phyloP scores from a whole-genome alignment of 2,797 vertebrate genomes.

The Amblyopsis hoosieri region DNA sequence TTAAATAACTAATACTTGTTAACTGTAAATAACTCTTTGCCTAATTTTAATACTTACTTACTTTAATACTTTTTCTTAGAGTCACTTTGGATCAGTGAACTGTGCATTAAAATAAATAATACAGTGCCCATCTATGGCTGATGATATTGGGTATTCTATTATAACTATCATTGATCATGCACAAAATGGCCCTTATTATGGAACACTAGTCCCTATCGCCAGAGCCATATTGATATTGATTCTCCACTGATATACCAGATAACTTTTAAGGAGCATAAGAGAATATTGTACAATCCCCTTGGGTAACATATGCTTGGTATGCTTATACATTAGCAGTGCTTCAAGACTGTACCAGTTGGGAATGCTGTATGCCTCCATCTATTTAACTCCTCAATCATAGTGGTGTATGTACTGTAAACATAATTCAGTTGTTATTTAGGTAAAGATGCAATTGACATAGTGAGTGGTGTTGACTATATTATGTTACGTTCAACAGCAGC shows the following conservation, averaged over 20 bases:
- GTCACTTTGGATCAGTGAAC: slow-evolving; percentile 18
- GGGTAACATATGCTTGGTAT: slow-evolving; percentile 14
- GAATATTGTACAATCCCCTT: slow-evolving; percentile 14
- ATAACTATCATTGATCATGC: slow-evolving; percentile 51
- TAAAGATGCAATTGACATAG: slow-evolving; percentile 9
- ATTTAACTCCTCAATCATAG: slow-evolving; percentile 5
- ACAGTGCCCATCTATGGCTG: slow-evolving; percentile 9
- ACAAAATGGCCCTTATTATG: slow-evolving; percentile 46
- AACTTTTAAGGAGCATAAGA: slow-evolving; percentile 29
- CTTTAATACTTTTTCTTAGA: slow-evolving; percentile 12
- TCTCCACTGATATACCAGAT: slow-evolving; percentile 20
- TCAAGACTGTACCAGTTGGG: neutral
- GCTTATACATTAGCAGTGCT: neutral
- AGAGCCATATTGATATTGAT: slow-evolving; percentile 55
- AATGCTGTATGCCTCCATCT: slow-evolving; percentile 3
- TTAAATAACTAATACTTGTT: no score
- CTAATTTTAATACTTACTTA: no score
- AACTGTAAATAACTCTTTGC: no score
- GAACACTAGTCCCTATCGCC: slow-evolving; percentile 47
- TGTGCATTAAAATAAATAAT: slow-evolving; percentile 24
- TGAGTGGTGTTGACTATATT: slow-evolving; percentile 10
- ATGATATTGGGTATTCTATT: slow-evolving; percentile 24
- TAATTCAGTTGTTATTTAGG: neutral
- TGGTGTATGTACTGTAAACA: slow-evolving; percentile 1
- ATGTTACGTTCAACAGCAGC: slow-evolving; percentile 15